These are phyloP conservation scores for Steatocranus sp. DNA, from an alignment of 2,797 vertebrate genomes.

Conservation along the genomic window DNA sequence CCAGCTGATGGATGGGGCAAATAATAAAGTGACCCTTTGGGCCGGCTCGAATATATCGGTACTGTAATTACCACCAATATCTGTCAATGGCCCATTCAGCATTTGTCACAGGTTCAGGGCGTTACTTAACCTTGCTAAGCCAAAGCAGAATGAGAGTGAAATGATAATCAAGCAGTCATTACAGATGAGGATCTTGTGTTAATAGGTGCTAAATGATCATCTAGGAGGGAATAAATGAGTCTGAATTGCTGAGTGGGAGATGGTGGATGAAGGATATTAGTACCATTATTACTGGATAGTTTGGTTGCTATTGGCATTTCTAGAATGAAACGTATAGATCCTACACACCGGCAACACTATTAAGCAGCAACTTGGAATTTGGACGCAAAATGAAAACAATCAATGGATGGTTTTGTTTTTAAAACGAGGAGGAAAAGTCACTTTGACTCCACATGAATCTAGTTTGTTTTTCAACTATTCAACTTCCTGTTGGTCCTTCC, in stretches of 20 bases:
- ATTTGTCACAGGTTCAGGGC: constrained; percentile 55
- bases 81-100: constrained; percentile 53
- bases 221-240: constrained; percentile 64
- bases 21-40: constrained; percentile 30
- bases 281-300: constrained; percentile 51
- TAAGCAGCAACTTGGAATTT: constrained; percentile 20
- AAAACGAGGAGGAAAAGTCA: neutral
- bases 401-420: constrained; percentile 16
- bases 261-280: constrained; percentile 40
- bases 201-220: constrained; percentile 73
- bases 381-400: constrained; percentile 13
- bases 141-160: constrained; percentile 54
- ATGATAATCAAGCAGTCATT: constrained; percentile 67
- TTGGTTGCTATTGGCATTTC: constrained; percentile 48
- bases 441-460: neutral
- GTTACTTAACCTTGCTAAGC: constrained; percentile 70
- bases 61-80: constrained; percentile 58
- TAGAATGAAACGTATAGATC: constrained; percentile 9
- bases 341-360: neutral
- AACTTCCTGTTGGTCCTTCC: neutral
- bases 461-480: neutral
- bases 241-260: constrained; percentile 59
- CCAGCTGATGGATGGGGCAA: constrained; percentile 18
- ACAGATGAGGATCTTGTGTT: constrained; percentile 62
- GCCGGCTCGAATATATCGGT: constrained; percentile 41